Evolutionary conservation across 2,113 vertebrate species (phyloP), one percentile per base, ranked within the genome.

Genomic region (Plestiodon gilberti): DNA sequence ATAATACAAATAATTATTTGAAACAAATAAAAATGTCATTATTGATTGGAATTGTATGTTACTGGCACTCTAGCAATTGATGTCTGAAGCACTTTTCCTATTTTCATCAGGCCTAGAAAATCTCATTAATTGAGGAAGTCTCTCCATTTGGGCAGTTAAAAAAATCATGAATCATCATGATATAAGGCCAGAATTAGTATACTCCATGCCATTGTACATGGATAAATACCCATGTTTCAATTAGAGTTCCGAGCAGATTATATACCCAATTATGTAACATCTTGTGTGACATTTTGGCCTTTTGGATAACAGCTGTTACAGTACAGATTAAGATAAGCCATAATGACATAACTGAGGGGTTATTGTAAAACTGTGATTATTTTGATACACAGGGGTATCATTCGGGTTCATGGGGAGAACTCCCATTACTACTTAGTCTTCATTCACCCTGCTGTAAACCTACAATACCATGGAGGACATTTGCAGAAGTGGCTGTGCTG

Each of bases 271-370:
- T 57, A 88, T 40, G 43, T 84, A 80, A 76, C 43, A 69, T 87
- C 80, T 61, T 59, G 35, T 40, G 28, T 18, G 73, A 76, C 35
- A 43, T 59, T 65, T 82, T 69, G 79, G 43, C 78, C 43, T 81
- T 75, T 84, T n/a, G 65, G 76, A 35, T 35, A 84, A 84, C 82
- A 84, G 70, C 73, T 61, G 86, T 18, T 70, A 48, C 28, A 33
- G 35, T 57, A 67, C 38, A 70, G 61, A 81, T 75, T 35, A 43
- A 17, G 55, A 77, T 38, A 77, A 85, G 82, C 59, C 64, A 11
- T 82, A 71, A 61, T 69, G 35, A 69, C 61, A 77, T 48, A 77
- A 77, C 38, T 30, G 64, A 61, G 64, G 73, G 73, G 52, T 61
- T 71, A 71, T 55, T 40, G 28, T 69, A 81, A 70, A 61, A 33